A percentile compares a stretch with the other conserved stretches of the same genome.
Conservation (phyloP, 2,888 invertebrate genomes). For the Phanerotoma sp. region DNA sequence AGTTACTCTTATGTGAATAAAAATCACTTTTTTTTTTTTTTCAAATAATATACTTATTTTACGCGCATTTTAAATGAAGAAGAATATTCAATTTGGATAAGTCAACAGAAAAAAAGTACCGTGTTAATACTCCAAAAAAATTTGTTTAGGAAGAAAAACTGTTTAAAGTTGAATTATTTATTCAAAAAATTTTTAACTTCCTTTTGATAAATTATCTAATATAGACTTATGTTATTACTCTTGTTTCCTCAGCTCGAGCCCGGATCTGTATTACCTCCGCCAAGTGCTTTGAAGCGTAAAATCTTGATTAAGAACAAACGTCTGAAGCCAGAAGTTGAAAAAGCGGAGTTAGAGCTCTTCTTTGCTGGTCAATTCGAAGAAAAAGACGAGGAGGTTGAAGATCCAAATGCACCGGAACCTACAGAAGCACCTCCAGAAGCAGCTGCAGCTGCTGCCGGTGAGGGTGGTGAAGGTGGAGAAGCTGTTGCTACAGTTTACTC, state of each 20-base stretch:
- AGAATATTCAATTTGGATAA: no score
- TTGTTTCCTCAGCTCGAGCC: slow-evolving; percentile 62
- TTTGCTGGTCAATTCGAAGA: slow-evolving; percentile 60
- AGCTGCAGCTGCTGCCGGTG: slow-evolving; percentile 50
- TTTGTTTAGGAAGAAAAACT: no score
- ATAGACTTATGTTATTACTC: slow-evolving; percentile 15
- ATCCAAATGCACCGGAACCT: slow-evolving; percentile 56
- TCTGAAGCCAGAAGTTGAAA: slow-evolving; percentile 70
- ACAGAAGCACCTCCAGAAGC: slow-evolving; percentile 38
- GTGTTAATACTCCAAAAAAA: no score
- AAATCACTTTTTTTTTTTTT: no score
- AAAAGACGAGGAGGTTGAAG: slow-evolving; percentile 60
- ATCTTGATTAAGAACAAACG: slow-evolving; percentile 71
- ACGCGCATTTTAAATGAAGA: no score
- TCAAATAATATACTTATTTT: no score
- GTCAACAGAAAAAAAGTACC: no score
- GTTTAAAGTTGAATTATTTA: no score
- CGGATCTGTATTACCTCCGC: slow-evolving; percentile 65
- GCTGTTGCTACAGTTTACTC: slow-evolving; percentile 60
- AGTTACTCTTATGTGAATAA: no score
- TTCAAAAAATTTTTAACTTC: no score
- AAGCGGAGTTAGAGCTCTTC: slow-evolving; percentile 61
- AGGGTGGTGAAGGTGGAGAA: slow-evolving; percentile 54
- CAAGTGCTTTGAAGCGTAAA: slow-evolving; percentile 65
- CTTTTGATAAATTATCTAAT: no score